Evolutionary conservation across 2,888 invertebrate species (phyloP).

Genomic region (Drosophila multiciliata): DNA sequence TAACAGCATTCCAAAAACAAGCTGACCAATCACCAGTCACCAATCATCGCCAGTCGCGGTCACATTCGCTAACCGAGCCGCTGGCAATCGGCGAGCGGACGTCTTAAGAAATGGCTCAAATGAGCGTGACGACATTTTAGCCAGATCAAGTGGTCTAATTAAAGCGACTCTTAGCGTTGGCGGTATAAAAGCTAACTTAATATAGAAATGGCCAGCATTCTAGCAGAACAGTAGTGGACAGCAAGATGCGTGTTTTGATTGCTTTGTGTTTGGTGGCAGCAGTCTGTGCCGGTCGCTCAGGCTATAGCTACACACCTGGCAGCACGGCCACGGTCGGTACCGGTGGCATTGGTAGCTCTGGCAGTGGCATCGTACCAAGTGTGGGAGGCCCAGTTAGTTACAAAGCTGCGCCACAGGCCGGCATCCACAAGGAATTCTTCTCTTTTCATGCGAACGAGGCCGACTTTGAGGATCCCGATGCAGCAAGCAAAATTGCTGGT

Average conservation of each 20-base stretch:
- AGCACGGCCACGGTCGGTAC: constrained; percentile 15
- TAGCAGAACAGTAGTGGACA: constrained; percentile 57
- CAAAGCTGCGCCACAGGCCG: constrained; percentile 53
- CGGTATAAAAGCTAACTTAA: constrained; percentile 76
- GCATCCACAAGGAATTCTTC: constrained; percentile 75
- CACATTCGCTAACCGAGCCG: constrained; percentile 40
- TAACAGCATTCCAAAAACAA: constrained; percentile 71
- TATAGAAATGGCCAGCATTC: constrained; percentile 62
- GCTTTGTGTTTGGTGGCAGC: constrained; percentile 62
- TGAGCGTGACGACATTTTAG: constrained; percentile 56
- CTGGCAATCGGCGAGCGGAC: constrained; percentile 22
- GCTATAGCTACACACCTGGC: constrained; percentile 65
- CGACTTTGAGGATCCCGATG: constrained; percentile 67
- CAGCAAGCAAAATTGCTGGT: constrained; percentile 58
- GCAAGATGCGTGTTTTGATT: constrained; percentile 69
- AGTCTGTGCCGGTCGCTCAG: constrained; percentile 60
- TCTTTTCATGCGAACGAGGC: constrained; percentile 75
- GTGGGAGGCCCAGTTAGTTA: constrained; percentile 59
- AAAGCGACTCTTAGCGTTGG: constrained; percentile 61
- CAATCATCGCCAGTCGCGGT: constrained; percentile 41
- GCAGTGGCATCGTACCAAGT: constrained; percentile 17
- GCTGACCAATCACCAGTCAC: constrained; percentile 50
- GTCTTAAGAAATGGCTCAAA: constrained; percentile 40
- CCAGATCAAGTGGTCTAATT: constrained; percentile 66
- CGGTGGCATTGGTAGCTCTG: constrained; percentile 22